Percentiles rank a stretch among this genome's conserved stretches.
Conservation (phyloP, 2,888 invertebrate species). For the Antheraea assamensis region DNA sequence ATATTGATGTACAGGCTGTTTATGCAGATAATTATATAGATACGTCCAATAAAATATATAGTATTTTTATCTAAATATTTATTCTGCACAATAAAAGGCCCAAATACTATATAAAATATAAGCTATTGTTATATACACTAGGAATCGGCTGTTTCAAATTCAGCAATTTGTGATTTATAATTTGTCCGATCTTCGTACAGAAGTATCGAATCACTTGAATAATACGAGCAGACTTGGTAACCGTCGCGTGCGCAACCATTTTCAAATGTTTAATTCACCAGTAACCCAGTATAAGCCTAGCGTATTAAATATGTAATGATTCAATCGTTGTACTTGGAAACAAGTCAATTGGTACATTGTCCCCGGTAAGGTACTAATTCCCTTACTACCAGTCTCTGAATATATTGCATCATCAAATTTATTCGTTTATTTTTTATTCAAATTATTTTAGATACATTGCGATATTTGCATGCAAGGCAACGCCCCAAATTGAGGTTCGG, state of each 20-base stretch:
- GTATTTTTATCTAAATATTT: too few species aligned
- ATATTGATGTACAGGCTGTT: too few species aligned
- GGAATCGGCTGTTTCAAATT: not conserved
- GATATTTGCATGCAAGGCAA: too few species aligned
- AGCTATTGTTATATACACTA: not conserved
- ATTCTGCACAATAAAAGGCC: too few species aligned
- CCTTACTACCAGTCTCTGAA: constrained; percentile 14
- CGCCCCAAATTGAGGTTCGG: too few species aligned
- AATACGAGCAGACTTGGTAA: not conserved
- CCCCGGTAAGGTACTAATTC: constrained; percentile 22
- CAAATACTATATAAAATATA: too few species aligned
- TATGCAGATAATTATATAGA: too few species aligned
- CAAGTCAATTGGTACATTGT: constrained; percentile 54
- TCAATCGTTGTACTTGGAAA: constrained; percentile 65
- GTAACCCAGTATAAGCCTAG: constrained; percentile 28
- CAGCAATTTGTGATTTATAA: not conserved
- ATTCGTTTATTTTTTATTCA: not conserved
- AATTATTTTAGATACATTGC: not conserved
- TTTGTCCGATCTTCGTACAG: not conserved
- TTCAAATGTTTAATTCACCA: constrained; percentile 11
- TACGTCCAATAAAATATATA: too few species aligned
- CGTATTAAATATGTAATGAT: constrained; percentile 69
- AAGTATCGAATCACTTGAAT: not conserved
- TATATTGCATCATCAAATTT: not conserved
- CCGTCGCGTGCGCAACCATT: not conserved